Percentiles rank a stretch among this genome's conserved stretches.
phyloP scores from a whole-genome alignment of 2,797 vertebrate species.

The Telmatherina bonti region DNA sequence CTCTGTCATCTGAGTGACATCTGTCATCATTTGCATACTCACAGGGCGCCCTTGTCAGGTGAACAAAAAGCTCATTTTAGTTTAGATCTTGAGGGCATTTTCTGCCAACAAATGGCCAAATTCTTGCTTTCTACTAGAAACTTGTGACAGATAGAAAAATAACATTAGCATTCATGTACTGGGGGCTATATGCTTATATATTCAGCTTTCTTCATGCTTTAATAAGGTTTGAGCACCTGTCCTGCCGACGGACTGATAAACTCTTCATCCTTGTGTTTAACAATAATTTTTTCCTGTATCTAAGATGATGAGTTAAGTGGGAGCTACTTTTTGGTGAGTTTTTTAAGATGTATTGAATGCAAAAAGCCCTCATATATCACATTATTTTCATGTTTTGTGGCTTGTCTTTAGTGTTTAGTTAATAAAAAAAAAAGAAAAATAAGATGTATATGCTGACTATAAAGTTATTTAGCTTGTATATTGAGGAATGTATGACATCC shows the following conservation, averaged over 20 bases:
- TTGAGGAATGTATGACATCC: no score
- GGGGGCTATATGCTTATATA: neutral
- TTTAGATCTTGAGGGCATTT: neutral
- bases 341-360: constrained; percentile 16
- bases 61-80: neutral
- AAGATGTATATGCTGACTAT: no score
- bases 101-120: neutral
- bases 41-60: constrained; percentile 14
- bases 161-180: no score
- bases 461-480: no score
- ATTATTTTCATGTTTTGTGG: no score
- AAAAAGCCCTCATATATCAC: no score
- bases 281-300: constrained; percentile 4
- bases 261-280: constrained; percentile 8
- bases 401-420: no score
- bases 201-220: neutral
- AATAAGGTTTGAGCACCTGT: neutral
- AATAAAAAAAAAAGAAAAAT: no score
- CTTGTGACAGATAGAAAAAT: neutral
- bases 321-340: constrained; percentile 11
- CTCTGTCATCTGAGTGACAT: neutral
- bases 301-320: neutral
- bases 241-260: neutral
- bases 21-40: constrained; percentile 7
- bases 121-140: neutral